Percentiles rank a stretch among this genome's conserved stretches.
These are phyloP conservation scores for Sphaerophoria rueppellii DNA, from an alignment of 2,888 invertebrate species.

Conservation along the genomic window DNA sequence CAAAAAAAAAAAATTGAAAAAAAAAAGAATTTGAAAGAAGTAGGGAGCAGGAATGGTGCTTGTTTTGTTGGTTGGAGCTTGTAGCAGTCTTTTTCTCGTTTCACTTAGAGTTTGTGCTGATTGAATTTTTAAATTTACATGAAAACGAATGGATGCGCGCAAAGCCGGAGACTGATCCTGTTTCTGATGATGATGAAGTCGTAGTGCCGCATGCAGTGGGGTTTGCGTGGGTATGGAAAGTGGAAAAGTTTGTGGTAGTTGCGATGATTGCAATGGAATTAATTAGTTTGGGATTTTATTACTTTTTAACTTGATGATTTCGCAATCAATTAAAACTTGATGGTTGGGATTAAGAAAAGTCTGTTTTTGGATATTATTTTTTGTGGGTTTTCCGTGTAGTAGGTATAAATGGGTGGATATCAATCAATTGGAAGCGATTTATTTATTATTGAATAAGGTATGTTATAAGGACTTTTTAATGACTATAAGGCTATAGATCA, in stretches of 20 bases:
- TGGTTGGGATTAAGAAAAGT: conserved; percentile 68
- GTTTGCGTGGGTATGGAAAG: conserved; percentile 20
- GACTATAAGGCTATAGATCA: no score
- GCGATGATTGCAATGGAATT: conserved; percentile 73
- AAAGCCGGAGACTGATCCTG: neutral
- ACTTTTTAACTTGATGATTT: conserved; percentile 73
- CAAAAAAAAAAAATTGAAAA: neutral
- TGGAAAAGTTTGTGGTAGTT: conserved; percentile 68
- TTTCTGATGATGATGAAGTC: neutral
- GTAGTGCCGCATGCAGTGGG: neutral
- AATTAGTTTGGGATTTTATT: conserved; percentile 72
- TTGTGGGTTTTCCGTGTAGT: neutral
- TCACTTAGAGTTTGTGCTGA: conserved; percentile 71
- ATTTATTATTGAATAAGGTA: neutral
- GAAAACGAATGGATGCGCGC: conserved; percentile 36
- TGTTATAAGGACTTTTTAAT: no score
- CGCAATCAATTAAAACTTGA: conserved; percentile 73
- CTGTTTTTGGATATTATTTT: conserved; percentile 32
- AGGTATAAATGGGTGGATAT: conserved; percentile 12
- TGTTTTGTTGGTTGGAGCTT: conserved; percentile 20
- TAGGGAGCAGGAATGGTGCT: neutral
- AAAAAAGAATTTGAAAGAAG: conserved; percentile 1
- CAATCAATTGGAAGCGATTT: neutral
- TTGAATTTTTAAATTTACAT: conserved; percentile 73
- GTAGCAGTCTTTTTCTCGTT: conserved; percentile 54